phyloP scores from a whole-genome alignment of 2,888 invertebrate genomes.

The Physocephala rufipes region DNA sequence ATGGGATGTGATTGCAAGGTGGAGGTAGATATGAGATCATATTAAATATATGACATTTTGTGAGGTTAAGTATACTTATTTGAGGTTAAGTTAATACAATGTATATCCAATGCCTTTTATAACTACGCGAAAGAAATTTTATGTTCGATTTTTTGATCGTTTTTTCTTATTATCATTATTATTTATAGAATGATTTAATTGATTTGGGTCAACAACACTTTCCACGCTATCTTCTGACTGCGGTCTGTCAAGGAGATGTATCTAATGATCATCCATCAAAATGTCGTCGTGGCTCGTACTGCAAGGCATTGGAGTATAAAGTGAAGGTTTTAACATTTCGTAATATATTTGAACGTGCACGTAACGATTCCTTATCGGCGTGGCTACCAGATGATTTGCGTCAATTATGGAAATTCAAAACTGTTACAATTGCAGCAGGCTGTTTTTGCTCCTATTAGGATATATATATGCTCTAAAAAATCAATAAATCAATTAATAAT shows the following conservation, averaged over 20 bases:
- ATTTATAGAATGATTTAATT: slow-evolving; percentile 56
- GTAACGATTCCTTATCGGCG: slow-evolving; percentile 50
- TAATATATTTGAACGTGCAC: slow-evolving; percentile 46
- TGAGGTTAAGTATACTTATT: too few species aligned
- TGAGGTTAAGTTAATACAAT: too few species aligned
- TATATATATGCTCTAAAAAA: background rate
- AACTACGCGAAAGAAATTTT: too few species aligned
- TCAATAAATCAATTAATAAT: background rate
- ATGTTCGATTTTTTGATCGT: too few species aligned
- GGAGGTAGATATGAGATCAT: slow-evolving; percentile 48
- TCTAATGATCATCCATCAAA: slow-evolving; percentile 50
- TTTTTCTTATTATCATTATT: background rate
- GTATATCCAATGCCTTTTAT: too few species aligned
- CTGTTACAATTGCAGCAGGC: slow-evolving; percentile 62
- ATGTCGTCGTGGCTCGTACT: slow-evolving; percentile 60
- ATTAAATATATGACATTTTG: too few species aligned
- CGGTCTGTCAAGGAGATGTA: slow-evolving; percentile 58
- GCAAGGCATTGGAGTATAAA: slow-evolving; percentile 62
- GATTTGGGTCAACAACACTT: slow-evolving; percentile 61
- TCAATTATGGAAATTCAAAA: slow-evolving; percentile 60
- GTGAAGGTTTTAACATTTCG: slow-evolving; percentile 59
- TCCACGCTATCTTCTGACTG: slow-evolving; percentile 62
- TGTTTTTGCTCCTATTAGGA: slow-evolving; percentile 58
- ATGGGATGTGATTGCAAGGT: slow-evolving; percentile 63
- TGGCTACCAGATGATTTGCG: slow-evolving; percentile 54